Percentiles rank a stretch among this genome's conserved stretches.
Conservation (phyloP, 2,113 vertebrate species). For the Apodemus speciosus region DNA sequence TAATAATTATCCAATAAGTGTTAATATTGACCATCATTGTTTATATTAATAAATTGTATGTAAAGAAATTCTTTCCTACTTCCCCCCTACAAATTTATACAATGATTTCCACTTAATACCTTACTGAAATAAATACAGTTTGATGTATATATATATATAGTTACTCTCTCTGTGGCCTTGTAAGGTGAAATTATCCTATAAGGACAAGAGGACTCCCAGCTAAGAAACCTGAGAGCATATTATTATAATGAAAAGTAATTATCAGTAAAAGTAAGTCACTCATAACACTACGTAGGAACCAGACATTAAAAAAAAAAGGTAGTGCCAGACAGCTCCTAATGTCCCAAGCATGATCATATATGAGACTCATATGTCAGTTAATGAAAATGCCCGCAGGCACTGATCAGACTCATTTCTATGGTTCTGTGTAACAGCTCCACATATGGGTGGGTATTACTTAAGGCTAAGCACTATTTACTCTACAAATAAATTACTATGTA, state of each 20-base stretch:
- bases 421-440: background rate
- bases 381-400: background rate
- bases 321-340: background rate
- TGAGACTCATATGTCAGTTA: background rate
- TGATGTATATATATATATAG: background rate
- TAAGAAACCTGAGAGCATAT: background rate
- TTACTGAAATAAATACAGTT: slow-evolving; percentile 20
- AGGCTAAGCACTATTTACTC: slow-evolving; percentile 77
- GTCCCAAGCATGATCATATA: background rate
- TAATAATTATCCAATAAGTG: background rate
- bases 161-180: background rate
- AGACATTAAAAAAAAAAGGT: background rate
- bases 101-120: slow-evolving; percentile 7
- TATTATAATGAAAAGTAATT: background rate
- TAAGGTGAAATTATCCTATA: background rate
- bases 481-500: slow-evolving; percentile 78
- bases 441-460: slow-evolving; percentile 53
- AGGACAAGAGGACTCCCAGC: background rate
- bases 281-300: background rate
- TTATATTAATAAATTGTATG: slow-evolving; percentile 37
- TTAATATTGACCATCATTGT: background rate
- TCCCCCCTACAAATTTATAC: background rate
- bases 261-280: slow-evolving; percentile 11
- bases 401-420: background rate
- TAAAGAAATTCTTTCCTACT: slow-evolving; percentile 12